Evolutionary conservation across 2,113 vertebrate genomes (phyloP).

Genomic region (Dasypus novemcinctus): DNA sequence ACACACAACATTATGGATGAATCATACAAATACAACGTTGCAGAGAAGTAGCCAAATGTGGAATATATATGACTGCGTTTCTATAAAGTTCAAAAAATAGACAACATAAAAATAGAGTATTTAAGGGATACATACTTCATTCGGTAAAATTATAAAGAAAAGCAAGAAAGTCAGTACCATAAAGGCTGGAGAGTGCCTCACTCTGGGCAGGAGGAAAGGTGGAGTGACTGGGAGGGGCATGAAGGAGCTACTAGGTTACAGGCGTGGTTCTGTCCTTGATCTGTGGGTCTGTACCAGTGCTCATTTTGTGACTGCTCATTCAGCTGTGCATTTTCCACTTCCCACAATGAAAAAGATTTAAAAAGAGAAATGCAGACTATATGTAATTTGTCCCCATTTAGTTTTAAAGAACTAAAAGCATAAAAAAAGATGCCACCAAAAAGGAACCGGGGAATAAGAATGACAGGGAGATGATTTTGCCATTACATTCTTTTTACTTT

Average conservation of each 20-base stretch:
- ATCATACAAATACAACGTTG: accelerated
- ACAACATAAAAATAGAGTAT: background rate
- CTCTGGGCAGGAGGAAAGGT: background rate
- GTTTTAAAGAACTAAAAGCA: background rate
- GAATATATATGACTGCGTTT: background rate
- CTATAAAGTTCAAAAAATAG: background rate
- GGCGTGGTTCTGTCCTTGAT: accelerated
- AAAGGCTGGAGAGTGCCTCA: accelerated
- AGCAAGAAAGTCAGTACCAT: background rate
- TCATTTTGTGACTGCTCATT: background rate
- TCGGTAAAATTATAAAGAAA: background rate
- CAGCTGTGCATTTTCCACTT: background rate
- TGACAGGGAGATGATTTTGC: background rate
- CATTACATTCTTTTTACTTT: background rate
- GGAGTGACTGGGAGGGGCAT: accelerated
- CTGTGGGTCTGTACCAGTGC: background rate
- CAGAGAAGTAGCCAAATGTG: accelerated
- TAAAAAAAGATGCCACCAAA: background rate
- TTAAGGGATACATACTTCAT: background rate
- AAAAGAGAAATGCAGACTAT: background rate
- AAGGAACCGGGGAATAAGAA: background rate
- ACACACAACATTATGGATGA: background rate
- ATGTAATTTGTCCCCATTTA: background rate
- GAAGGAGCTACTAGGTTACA: accelerated
- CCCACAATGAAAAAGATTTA: background rate